A percentile compares a stretch with the other conserved stretches of the same genome.
Evolutionary conservation across 1,140 invertebrate genomes (phyloP).

Genomic region (Octopus bimaculoides): DNA sequence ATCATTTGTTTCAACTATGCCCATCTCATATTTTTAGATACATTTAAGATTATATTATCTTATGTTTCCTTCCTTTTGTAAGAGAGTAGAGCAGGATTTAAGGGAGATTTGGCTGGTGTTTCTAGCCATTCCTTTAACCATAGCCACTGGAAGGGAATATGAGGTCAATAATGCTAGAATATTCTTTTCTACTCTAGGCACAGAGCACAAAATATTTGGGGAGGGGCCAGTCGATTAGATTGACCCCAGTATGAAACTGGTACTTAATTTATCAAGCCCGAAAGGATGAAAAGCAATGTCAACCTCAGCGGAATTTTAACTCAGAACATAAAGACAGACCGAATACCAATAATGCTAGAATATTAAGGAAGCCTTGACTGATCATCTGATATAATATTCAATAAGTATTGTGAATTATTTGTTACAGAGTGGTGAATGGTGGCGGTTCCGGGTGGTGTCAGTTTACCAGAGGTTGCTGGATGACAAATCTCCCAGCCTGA

Average conservation of each 20-base stretch:
- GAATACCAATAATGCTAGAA: neutral
- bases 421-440: slow-evolving; percentile 66
- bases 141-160: too few species aligned
- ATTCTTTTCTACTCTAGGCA: too few species aligned
- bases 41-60: too few species aligned
- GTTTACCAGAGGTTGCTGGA: slow-evolving; percentile 74
- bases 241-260: neutral
- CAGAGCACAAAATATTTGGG: too few species aligned
- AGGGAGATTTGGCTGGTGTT: too few species aligned
- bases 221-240: too few species aligned
- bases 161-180: too few species aligned
- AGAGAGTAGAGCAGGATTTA: too few species aligned
- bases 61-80: too few species aligned
- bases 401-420: neutral
- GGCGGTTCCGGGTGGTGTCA: slow-evolving; percentile 70
- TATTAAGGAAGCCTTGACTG: neutral
- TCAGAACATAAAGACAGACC: neutral
- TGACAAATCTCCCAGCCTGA: slow-evolving; percentile 68
- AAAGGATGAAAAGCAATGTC: neutral
- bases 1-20: too few species aligned
- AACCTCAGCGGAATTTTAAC: neutral
- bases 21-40: too few species aligned
- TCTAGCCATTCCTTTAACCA: too few species aligned
- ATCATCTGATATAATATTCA: neutral
- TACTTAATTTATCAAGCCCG: neutral